Evolutionary conservation across 2,797 vertebrate species (phyloP).

Genomic region (Manis javanica): DNA sequence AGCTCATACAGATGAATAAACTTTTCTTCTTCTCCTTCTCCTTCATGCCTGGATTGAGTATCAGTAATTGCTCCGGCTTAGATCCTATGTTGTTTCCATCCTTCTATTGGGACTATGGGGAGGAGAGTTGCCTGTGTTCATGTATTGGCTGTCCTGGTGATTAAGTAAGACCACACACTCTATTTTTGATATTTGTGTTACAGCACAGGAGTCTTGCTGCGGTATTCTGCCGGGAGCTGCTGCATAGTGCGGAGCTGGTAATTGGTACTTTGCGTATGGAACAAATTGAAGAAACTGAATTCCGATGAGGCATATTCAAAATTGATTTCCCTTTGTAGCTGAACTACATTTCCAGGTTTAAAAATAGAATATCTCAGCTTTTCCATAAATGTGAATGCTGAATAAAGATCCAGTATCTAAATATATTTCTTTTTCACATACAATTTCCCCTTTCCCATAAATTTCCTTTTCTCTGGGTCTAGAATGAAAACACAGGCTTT

Average conservation of each 20-base stretch:
- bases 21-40: not conserved
- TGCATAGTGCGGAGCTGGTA: not conserved
- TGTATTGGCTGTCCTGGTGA: not conserved
- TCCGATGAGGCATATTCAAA: constrained; percentile 39
- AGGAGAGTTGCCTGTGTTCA: not conserved
- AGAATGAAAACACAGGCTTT: constrained; percentile 6
- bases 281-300: constrained; percentile 21
- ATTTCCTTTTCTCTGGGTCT: not conserved
- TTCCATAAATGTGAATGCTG: constrained; percentile 28
- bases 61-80: not conserved
- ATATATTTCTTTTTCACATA: constrained; percentile 34
- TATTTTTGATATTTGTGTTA: constrained; percentile 18
- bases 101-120: not conserved
- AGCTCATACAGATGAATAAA: not conserved
- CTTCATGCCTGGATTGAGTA: not conserved
- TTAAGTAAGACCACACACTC: constrained; percentile 41
- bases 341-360: constrained; percentile 4
- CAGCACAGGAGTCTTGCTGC: constrained; percentile 31
- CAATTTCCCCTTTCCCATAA: not conserved
- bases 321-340: constrained; percentile 67
- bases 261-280: constrained; percentile 9
- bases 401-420: constrained; percentile 21
- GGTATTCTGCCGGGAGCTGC: constrained; percentile 26
- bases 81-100: not conserved
- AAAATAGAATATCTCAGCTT: constrained; percentile 65